Conservation (phyloP, 2,113 vertebrate species). For the Seriola aureovittata region DNA sequence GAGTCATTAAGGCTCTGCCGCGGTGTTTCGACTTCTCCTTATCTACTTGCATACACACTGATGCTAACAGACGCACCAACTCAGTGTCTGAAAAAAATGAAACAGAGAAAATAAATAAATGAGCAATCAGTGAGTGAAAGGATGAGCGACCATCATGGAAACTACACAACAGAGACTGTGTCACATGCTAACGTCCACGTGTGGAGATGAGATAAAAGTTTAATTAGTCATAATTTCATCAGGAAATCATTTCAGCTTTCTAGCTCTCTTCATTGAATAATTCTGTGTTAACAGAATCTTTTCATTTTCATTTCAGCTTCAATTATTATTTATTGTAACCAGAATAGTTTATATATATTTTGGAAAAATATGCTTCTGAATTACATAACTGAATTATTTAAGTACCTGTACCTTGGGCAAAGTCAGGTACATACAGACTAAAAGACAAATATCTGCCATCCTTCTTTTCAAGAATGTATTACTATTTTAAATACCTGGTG, state of each 20-base stretch:
- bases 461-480: too few relatives aligned
- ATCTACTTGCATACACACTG: conserved; percentile 96
- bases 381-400: too few relatives aligned
- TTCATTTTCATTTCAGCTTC: too few relatives aligned
- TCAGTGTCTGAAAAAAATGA: conserved; percentile 89
- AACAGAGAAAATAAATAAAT: not conserved
- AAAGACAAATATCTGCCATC: too few relatives aligned
- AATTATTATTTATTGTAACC: too few relatives aligned
- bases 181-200: not conserved
- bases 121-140: not conserved
- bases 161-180: not conserved
- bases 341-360: too few relatives aligned
- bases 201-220: not conserved
- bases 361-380: too few relatives aligned
- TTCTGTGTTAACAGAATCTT: too few relatives aligned
- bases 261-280: too few relatives aligned
- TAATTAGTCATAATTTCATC: not conserved
- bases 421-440: too few relatives aligned
- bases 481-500: too few relatives aligned
- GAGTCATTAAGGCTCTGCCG: conserved; percentile 76
- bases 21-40: conserved; percentile 91
- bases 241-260: not conserved
- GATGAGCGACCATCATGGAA: not conserved
- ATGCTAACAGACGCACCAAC: conserved; percentile 94
- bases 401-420: too few relatives aligned